phyloP scores from a whole-genome alignment of 2,113 vertebrate species.

The Myodes glareolus region DNA sequence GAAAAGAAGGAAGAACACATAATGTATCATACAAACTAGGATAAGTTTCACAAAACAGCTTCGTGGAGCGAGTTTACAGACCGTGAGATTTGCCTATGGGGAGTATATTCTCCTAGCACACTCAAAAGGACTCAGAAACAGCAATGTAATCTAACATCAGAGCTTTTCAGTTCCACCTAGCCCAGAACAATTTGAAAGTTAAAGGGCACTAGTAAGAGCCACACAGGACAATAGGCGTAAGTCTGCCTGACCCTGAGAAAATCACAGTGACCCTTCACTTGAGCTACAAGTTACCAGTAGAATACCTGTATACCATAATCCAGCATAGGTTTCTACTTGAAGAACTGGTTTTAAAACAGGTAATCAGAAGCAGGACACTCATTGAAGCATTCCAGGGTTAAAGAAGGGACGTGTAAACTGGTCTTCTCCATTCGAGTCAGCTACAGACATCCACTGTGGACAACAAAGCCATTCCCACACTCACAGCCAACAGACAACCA shows the following conservation, averaged over 20 bases:
- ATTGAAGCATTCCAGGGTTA: not conserved
- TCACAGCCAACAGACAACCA: not conserved
- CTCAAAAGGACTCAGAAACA: not conserved
- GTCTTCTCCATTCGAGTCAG: not conserved
- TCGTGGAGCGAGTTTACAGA: not conserved
- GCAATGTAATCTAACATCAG: not conserved
- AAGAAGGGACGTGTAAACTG: not conserved
- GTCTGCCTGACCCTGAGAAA: not conserved
- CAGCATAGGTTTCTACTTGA: not conserved
- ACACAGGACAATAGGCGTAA: not conserved
- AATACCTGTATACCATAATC: not conserved
- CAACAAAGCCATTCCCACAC: not conserved
- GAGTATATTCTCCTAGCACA: not conserved
- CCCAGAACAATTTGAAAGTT: not conserved
- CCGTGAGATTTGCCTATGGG: not conserved
- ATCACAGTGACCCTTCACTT: too few species aligned
- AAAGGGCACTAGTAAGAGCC: not conserved
- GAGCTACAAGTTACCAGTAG: not conserved
- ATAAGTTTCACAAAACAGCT: not conserved
- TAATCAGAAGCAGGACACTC: not conserved
- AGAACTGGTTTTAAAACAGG: not conserved
- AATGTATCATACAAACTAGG: slow-evolving; percentile 39
- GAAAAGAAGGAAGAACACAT: not conserved
- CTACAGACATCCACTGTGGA: not conserved
- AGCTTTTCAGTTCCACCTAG: not conserved